Percentiles rank a stretch among this genome's conserved stretches.
These are phyloP conservation scores for Bombus pyrosoma DNA, from an alignment of 1,140 invertebrate species.

Conservation along the genomic window DNA sequence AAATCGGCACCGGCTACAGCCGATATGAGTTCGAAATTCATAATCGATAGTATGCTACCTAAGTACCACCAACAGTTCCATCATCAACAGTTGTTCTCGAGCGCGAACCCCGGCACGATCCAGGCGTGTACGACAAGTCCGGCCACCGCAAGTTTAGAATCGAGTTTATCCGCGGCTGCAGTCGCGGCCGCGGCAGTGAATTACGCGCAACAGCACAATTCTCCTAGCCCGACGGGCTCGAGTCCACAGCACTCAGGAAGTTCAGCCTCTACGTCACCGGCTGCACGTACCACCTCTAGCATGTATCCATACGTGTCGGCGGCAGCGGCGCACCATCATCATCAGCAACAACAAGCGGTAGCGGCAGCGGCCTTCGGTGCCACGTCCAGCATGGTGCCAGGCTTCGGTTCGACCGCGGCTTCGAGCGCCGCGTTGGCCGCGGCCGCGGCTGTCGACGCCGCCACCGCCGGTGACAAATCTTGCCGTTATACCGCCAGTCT, in stretches of 20 bases:
- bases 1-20: conserved; percentile 59
- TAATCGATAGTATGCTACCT: conserved; percentile 98
- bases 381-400: conserved; percentile 87
- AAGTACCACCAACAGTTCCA: conserved; percentile 94
- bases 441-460: conserved; percentile 85
- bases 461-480: conserved; percentile 87
- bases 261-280: conserved; percentile 83
- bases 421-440: conserved; percentile 84
- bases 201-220: conserved; percentile 80
- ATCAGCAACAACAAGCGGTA: conserved; percentile 87
- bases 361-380: conserved; percentile 87
- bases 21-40: conserved; percentile 96
- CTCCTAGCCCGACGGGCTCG: conserved; percentile 80
- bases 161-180: conserved; percentile 78
- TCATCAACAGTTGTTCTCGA: conserved; percentile 86
- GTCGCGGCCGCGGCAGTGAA: conserved; percentile 83
- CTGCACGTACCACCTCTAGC: conserved; percentile 84
- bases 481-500: conserved; percentile 89
- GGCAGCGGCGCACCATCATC: conserved; percentile 87
- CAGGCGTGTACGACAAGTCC: conserved; percentile 82
- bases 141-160: conserved; percentile 83
- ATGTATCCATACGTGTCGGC: conserved; percentile 88
- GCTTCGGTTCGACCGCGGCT: conserved; percentile 84
- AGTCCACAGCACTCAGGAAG: conserved; percentile 81
- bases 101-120: conserved; percentile 81